Evolutionary conservation across 2,113 vertebrate species (phyloP), one percentile per base, ranked within the genome.

Genomic region (Acanthochromis polyacanthus): DNA sequence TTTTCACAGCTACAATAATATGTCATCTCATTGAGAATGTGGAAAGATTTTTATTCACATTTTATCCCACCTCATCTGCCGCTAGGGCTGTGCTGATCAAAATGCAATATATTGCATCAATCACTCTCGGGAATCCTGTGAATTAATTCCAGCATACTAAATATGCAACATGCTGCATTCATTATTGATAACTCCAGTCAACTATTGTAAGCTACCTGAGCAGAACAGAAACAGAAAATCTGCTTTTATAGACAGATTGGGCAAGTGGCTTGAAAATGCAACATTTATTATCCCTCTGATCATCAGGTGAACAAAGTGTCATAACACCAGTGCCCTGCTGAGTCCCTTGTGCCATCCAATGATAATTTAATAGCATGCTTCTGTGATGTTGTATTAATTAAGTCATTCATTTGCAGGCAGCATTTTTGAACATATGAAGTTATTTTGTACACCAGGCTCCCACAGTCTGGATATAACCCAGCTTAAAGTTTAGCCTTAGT

Each of bases 81-180:
- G 28, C 56, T 5, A 52, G 68, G 60, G 16, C 71, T 63, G 36
- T 32, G 57, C 71, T 65, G 82, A 90, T 87, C 74, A 79, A 51
- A 83, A 72, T 36, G 72, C 48, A 78, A 50, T 78, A 55, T 66
- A 85, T 82, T 83, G 71, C 75, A 89, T 85, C 71, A 80, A 83
- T 90, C 82, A 81, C 84, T 72, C 82, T 40, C 5, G 67, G 80
- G 84, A 85, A 50, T 74, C 38, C 80, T n/a, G 70, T 57, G 57
- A 83, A 88, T 89, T 73, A 76, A 81, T 86, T 88, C 70, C 75
- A 78, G n/a, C 25, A 7, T 40, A 62, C 69, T 82, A 61, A 84
- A 84, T 88, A 82, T 80, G 81, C 73, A 86, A 73, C 72, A 71
- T 43, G 36, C 57, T 70, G 62, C 77, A 63, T 89, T 81, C 40